Evolutionary conservation across 1,140 invertebrate genomes (phyloP).

Genomic region (Aphelinus atriplicis): DNA sequence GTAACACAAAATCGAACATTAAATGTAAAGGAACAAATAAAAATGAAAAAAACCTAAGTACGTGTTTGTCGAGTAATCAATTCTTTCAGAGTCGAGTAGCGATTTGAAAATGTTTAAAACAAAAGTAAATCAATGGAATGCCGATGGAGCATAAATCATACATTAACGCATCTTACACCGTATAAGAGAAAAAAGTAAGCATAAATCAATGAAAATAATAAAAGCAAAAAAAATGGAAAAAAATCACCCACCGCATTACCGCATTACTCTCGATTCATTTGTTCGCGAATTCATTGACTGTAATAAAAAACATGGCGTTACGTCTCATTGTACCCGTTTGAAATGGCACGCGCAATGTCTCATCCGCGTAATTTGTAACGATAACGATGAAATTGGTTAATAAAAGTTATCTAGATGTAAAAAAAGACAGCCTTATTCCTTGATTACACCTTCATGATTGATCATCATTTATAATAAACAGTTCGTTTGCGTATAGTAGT

Average conservation of each 20-base stretch:
- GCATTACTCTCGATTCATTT: slow-evolving; percentile 57
- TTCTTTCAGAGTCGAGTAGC: slow-evolving; percentile 63
- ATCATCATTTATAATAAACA: too few relatives aligned
- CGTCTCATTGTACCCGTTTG: slow-evolving; percentile 65
- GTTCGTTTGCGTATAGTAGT: too few relatives aligned
- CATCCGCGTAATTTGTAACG: slow-evolving; percentile 63
- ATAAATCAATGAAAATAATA: slow-evolving; percentile 9
- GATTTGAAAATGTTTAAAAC: slow-evolving; percentile 45
- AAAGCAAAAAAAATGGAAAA: slow-evolving; percentile 24
- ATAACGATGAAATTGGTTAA: slow-evolving; percentile 67
- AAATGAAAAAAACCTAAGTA: slow-evolving; percentile 53
- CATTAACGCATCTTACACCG: slow-evolving; percentile 3
- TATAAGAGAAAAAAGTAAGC: slow-evolving; percentile 3
- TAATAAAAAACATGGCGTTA: slow-evolving; percentile 54
- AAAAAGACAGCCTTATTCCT: slow-evolving; percentile 12
- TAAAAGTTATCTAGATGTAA: slow-evolving; percentile 69
- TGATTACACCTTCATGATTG: too few relatives aligned
- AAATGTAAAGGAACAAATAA: slow-evolving; percentile 51
- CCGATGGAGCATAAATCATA: not conserved
- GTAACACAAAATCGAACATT: slow-evolving; percentile 55
- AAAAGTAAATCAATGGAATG: slow-evolving; percentile 1
- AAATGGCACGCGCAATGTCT: slow-evolving; percentile 57
- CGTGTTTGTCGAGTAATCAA: slow-evolving; percentile 64
- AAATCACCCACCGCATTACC: slow-evolving; percentile 22
- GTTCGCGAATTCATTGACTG: slow-evolving; percentile 62